Percentiles rank a stretch among this genome's conserved stretches.
These are phyloP conservation scores for Podarcis raffonei DNA, from an alignment of 2,113 vertebrate genomes.

Conservation along the genomic window DNA sequence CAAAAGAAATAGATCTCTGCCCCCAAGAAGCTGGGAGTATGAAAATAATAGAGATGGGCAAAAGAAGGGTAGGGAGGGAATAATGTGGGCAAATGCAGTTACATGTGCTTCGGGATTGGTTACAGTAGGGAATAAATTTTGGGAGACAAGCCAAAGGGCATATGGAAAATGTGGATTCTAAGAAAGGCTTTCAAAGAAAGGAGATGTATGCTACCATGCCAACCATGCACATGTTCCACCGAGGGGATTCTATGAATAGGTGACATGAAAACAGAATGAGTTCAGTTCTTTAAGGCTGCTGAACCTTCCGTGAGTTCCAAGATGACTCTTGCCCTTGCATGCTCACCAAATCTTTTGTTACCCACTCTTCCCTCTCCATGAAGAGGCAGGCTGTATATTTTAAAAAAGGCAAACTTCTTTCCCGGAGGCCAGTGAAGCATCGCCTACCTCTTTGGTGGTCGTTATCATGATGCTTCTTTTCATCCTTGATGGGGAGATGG, in stretches of 20 bases:
- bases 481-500: conserved; percentile 85
- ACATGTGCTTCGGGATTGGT: background rate
- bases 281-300: background rate
- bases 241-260: background rate
- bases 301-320: background rate
- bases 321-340: background rate
- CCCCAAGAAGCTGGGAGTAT: background rate
- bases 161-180: background rate
- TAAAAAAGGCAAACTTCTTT: background rate
- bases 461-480: conserved; percentile 87
- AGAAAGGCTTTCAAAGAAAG: background rate
- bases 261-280: too few species aligned
- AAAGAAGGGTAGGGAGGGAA: background rate
- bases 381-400: background rate
- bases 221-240: background rate
- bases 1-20: background rate
- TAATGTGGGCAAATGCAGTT: background rate
- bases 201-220: background rate
- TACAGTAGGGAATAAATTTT: background rate
- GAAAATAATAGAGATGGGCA: background rate
- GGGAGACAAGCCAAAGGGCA: background rate
- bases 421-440: conserved; percentile 1
- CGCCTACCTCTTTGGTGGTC: conserved; percentile 86
- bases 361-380: background rate
- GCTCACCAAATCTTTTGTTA: background rate